phyloP scores from a whole-genome alignment of 2,113 vertebrate genomes.

The Natator depressus region DNA sequence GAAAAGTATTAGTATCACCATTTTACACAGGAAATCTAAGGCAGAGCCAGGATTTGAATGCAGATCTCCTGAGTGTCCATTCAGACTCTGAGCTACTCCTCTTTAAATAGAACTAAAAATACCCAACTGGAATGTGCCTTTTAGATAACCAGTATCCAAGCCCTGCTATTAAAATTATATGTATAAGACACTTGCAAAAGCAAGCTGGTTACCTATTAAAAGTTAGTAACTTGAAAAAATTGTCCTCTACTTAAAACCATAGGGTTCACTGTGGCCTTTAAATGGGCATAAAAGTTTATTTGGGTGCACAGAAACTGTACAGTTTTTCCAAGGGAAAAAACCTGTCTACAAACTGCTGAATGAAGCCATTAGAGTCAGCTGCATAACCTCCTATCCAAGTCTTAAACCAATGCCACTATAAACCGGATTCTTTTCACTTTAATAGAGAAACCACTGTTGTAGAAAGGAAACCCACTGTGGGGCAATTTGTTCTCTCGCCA shows the following conservation, averaged over 20 bases:
- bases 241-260: background rate
- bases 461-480: conserved; percentile 59
- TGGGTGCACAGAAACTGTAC: accelerated
- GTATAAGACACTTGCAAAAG: background rate
- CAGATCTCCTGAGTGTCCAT: background rate
- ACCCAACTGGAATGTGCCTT: background rate
- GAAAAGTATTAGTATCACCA: conserved; percentile 15
- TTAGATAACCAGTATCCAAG: background rate
- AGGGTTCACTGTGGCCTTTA: background rate
- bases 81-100: background rate
- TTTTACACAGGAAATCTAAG: conserved; percentile 8
- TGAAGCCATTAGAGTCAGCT: background rate
- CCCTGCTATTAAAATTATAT: background rate
- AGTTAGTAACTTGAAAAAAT: background rate
- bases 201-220: background rate
- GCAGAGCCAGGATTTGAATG: background rate
- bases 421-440: conserved; percentile 7
- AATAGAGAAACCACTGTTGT: conserved; percentile 61
- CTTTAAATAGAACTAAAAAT: background rate
- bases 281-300: background rate
- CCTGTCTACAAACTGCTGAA: background rate
- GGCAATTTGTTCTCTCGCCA: conserved; percentile 57
- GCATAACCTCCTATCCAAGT: background rate
- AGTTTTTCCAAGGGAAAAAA: background rate
- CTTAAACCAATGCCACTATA: conserved; percentile 25